Conservation (phyloP, 2,113 vertebrate genomes). For the Nerophis ophidion region DNA sequence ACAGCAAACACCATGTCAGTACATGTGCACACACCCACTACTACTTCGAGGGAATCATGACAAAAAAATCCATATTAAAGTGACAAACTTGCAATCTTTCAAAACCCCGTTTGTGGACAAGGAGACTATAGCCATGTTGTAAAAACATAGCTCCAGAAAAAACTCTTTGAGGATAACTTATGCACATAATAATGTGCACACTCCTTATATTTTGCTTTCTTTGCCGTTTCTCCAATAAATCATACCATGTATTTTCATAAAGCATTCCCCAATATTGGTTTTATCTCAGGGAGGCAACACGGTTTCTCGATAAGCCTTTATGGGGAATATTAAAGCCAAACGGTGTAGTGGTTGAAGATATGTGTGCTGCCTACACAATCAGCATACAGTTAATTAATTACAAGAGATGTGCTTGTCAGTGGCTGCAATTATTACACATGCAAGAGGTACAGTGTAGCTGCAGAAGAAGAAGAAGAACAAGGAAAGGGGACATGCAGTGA, state of each 20-base stretch:
- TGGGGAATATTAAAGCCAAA: slow-evolving; percentile 1
- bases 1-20: no score
- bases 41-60: no score
- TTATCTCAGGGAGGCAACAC: slow-evolving; percentile 1
- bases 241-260: not conserved
- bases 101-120: no score
- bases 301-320: not conserved
- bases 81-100: no score
- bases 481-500: not conserved
- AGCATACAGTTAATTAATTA: slow-evolving; percentile 26
- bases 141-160: not conserved
- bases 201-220: not conserved
- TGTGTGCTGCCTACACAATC: not conserved
- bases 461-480: slow-evolving; percentile 1
- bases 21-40: no score
- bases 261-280: not conserved
- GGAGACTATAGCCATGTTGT: not conserved
- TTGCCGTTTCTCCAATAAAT: slow-evolving; percentile 3
- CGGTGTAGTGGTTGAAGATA: not conserved
- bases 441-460: not conserved
- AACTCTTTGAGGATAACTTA: not conserved
- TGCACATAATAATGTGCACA: not conserved
- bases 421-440: slow-evolving; percentile 39
- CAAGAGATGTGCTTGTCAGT: slow-evolving; percentile 40
- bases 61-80: no score